phyloP scores from a whole-genome alignment of 1,140 invertebrate species.

The Spodoptera frugiperda region DNA sequence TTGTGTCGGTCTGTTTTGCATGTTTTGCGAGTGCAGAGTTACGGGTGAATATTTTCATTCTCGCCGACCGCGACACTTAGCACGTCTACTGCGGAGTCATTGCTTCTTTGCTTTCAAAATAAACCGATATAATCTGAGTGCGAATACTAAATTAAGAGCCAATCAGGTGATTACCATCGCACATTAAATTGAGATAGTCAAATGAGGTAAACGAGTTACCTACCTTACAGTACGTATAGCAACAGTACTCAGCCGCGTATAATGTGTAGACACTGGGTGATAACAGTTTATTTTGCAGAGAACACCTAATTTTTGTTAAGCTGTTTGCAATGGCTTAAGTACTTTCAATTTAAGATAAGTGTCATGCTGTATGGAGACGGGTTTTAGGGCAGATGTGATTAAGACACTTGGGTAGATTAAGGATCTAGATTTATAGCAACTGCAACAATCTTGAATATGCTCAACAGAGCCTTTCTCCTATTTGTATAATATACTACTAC shows the following conservation, averaged over 20 bases:
- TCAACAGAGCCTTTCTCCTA: no score
- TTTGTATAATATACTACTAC: no score
- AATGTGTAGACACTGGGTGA: neutral
- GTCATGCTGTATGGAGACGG: neutral
- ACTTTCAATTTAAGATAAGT: neutral
- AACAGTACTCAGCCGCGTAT: slow-evolving; percentile 1
- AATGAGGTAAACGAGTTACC: slow-evolving; percentile 22
- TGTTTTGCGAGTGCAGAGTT: neutral
- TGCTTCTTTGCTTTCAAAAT: slow-evolving; percentile 34
- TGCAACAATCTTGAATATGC: no score
- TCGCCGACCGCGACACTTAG: slow-evolving; percentile 21
- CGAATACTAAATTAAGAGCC: slow-evolving; percentile 11
- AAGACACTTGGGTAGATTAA: no score
- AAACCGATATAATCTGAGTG: slow-evolving; percentile 31
- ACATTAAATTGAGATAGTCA: slow-evolving; percentile 40
- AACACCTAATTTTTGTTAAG: neutral
- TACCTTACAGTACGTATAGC: slow-evolving; percentile 3
- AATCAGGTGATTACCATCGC: slow-evolving; percentile 37
- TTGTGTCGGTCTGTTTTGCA: slow-evolving; percentile 14
- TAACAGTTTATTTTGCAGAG: slow-evolving; percentile 21
- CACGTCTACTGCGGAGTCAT: slow-evolving; percentile 13
- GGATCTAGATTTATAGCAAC: no score
- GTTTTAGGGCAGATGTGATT: no score
- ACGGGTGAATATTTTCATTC: slow-evolving; percentile 28
- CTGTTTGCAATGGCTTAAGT: slow-evolving; percentile 1